Evolutionary conservation across 2,113 vertebrate genomes (phyloP).

Genomic region (Excalfactoria chinensis): DNA sequence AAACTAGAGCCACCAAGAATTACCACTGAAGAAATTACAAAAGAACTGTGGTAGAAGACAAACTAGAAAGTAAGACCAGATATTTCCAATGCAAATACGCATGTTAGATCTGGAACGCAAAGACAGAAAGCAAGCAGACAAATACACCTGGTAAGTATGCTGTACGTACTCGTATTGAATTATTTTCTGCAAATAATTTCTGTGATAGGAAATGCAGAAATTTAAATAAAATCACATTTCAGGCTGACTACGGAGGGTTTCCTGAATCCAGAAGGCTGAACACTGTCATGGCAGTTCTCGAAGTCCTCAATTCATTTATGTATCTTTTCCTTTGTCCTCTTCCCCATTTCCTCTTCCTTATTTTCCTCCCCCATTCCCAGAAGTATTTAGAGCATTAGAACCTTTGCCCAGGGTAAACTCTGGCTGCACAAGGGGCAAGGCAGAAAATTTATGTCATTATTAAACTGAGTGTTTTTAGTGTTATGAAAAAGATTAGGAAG

Average conservation of each 20-base stretch:
- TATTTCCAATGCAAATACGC: background rate
- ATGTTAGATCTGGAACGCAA: background rate
- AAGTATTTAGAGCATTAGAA: background rate
- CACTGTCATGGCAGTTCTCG: background rate
- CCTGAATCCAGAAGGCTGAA: background rate
- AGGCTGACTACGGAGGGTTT: background rate
- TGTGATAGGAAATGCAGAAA: background rate
- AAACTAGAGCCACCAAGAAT: background rate
- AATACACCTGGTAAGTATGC: background rate
- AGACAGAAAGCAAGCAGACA: background rate
- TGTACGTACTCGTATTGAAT: background rate
- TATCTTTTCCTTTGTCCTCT: background rate
- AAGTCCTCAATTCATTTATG: background rate
- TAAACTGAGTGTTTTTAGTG: background rate
- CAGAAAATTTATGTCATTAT: background rate
- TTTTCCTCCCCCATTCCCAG: background rate
- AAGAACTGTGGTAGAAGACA: background rate
- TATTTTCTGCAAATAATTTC: background rate
- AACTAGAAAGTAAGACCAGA: background rate
- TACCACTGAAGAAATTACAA: background rate
- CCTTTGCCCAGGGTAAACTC: background rate
- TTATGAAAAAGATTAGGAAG: background rate
- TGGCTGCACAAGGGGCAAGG: background rate
- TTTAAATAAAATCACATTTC: background rate
- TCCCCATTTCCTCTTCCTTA: fast-evolving